Evolutionary conservation across 1,140 invertebrate species (phyloP).

Genomic region (Temnothorax longispinosus): DNA sequence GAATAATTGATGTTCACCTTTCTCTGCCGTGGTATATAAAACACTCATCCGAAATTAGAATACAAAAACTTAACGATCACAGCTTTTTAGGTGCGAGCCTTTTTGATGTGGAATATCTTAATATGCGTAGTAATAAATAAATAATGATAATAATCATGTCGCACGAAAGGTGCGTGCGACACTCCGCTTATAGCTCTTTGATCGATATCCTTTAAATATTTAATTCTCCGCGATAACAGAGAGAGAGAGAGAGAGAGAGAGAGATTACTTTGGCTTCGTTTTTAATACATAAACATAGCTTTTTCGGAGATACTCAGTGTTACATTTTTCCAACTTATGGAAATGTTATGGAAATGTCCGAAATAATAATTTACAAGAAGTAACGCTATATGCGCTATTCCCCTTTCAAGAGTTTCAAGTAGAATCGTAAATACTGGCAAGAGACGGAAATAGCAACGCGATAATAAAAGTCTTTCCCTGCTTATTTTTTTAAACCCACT

Average conservation of each 20-base stretch:
- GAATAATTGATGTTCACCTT: conserved; percentile 23
- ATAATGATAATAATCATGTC: not conserved
- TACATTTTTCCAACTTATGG: not conserved
- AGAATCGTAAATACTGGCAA: conserved; percentile 11
- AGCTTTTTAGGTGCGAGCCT: not conserved
- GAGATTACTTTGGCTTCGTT: not conserved
- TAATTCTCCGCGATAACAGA: not conserved
- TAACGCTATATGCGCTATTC: not conserved
- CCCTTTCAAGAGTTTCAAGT: not conserved
- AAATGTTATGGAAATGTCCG: not conserved
- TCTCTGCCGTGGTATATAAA: not conserved
- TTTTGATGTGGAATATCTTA: not conserved
- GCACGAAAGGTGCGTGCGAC: not conserved
- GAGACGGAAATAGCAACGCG: not conserved
- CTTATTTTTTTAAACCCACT: conserved; percentile 2
- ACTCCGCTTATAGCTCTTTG: not conserved
- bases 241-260: too few relatives aligned
- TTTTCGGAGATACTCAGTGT: not conserved
- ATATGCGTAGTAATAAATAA: conserved; percentile 17
- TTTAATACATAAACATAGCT: not conserved
- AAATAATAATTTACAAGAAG: conserved; percentile 5
- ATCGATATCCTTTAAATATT: conserved; percentile 27
- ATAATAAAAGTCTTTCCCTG: not conserved
- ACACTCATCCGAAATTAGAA: not conserved
- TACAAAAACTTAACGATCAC: conserved; percentile 22